Conservation (phyloP, 2,113 vertebrate genomes). For the Hiodon tergisus region DNA sequence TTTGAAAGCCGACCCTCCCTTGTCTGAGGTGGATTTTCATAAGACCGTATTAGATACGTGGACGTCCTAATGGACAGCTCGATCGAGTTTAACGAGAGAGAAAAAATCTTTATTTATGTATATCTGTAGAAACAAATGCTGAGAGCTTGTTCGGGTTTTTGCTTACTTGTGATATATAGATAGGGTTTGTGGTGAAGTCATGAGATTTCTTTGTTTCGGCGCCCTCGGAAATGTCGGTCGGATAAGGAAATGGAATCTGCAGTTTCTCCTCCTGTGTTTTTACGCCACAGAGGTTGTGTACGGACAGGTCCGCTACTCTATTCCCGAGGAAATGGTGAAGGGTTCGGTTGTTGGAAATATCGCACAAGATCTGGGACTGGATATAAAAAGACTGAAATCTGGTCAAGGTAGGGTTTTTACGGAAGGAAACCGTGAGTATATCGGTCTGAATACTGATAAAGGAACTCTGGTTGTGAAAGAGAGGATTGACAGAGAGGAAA, state of each 20-base stretch:
- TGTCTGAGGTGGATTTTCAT: background rate
- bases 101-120: too few species aligned
- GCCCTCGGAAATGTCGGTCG: background rate
- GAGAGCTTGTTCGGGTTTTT: background rate
- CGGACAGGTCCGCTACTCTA: constrained; percentile 37
- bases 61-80: too few species aligned
- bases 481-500: background rate
- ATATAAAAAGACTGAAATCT: constrained; percentile 28
- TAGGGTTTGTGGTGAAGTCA: background rate
- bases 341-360: constrained; percentile 40
- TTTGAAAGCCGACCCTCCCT: background rate
- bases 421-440: constrained; percentile 36
- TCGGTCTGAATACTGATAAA: constrained; percentile 38
- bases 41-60: too few species aligned
- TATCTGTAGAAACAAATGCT: too few species aligned
- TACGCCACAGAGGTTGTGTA: constrained; percentile 27
- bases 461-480: constrained; percentile 41
- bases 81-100: too few species aligned
- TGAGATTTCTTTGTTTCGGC: constrained; percentile 6
- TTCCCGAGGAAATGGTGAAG: constrained; percentile 36
- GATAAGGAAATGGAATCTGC: constrained; percentile 21
- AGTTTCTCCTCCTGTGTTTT: constrained; percentile 38
- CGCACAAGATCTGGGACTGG: constrained; percentile 38
- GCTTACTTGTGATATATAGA: background rate
- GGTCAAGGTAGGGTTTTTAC: constrained; percentile 35